Conservation (phyloP, 2,888 invertebrate species). For the Coremacera marginata region DNA sequence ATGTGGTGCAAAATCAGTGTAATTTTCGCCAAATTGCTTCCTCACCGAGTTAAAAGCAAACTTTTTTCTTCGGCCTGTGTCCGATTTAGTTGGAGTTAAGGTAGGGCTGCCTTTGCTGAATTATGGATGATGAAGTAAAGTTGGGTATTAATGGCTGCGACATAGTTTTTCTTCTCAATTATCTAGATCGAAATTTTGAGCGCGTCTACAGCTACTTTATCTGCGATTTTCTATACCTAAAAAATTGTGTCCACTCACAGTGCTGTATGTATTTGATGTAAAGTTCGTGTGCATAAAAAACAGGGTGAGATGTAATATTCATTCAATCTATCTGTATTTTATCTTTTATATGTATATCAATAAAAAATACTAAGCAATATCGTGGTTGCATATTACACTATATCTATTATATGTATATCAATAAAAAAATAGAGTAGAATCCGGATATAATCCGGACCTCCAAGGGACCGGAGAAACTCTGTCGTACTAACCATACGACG, state of each 20-base stretch:
- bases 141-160: constrained; percentile 15
- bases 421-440: too few relatives aligned
- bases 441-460: too few relatives aligned
- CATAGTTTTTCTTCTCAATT: neutral
- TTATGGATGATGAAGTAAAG: constrained; percentile 21
- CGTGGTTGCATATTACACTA: too few relatives aligned
- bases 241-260: constrained; percentile 17
- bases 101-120: neutral
- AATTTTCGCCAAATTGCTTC: too few relatives aligned
- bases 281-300: neutral
- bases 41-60: neutral
- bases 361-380: too few relatives aligned
- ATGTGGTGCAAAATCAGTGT: too few relatives aligned
- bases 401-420: too few relatives aligned
- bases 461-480: too few relatives aligned
- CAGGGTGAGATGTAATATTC: neutral
- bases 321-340: too few relatives aligned
- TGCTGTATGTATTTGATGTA: neutral
- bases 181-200: constrained; percentile 1
- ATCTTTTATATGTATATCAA: too few relatives aligned
- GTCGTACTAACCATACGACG: too few relatives aligned
- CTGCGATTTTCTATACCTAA: constrained; percentile 28
- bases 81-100: neutral
- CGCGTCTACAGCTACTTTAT: constrained; percentile 23
- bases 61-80: neutral